Evolutionary conservation across 2,888 invertebrate species (phyloP), one percentile per base, ranked within the genome.

Genomic region (Pardosa pseudoannulata): DNA sequence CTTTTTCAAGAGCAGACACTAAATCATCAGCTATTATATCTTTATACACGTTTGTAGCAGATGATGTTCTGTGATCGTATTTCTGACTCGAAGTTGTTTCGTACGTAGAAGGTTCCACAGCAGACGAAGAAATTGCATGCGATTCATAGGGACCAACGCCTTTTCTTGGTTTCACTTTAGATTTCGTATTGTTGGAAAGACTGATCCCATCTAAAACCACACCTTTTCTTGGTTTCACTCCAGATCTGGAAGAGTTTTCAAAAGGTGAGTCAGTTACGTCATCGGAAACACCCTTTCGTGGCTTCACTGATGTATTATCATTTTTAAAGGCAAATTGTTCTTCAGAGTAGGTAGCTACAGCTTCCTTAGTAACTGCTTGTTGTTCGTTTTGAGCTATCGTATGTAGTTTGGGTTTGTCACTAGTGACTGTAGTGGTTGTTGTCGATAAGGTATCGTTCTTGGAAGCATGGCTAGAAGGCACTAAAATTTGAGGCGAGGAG

Each of bases 261-360:
- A 70, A 73, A 7, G 56, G 16, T 5, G 39, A 39, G 0, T 79
- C 76, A 0, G 50, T 41, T n/a, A 36, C 62, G n/a, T 11, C 11
- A 5, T 67, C 73, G 7, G 29, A 64, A 11, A 87, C 87, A 3
- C 95, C 94, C 65, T 88, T 88, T 1, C 88, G 67, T 29, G 88
- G 88, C 19, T 82, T 82, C 27, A 88, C 67, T 0, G 82, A 68
- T 3, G 82, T 88, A 56, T 88, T 88, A 56, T 88, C 88, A 36
- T 79, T 79, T 41, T 88, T 88, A 3, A 82, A 36, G 5, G 67
- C 74, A 27, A 81, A 27, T 28, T 81, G 64, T 28, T 82, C 81
- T 2, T 56, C 67, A 27, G 67, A 46, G 56, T 50, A 76, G 6
- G 72, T 50, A 3, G 72, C 46, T 13, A 75, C 71, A 5, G 39